These are phyloP conservation scores for western clawed frog (Xenopus tropicalis) DNA, from an alignment of 2,113 vertebrate genomes.

Conservation along the genomic window UCB_Xtro_10.0 CM004447.2:89438001-89438500, in stretches of 20 bases:
- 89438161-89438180: slow-evolving; percentile 41
- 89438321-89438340: slow-evolving; percentile 46
- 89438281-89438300: slow-evolving; percentile 55
- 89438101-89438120: slow-evolving; percentile 52
- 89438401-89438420: too few species aligned
- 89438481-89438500: too few species aligned
- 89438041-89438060: slow-evolving; percentile 22
- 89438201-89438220: slow-evolving; percentile 40
- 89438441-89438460: too few species aligned
- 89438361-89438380: slow-evolving; percentile 39
- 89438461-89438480: too few species aligned
- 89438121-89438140: slow-evolving; percentile 50
- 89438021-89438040: too few species aligned
- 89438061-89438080: slow-evolving; percentile 46
- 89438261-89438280: slow-evolving; percentile 66
- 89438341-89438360: slow-evolving; percentile 38
- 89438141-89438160: slow-evolving; percentile 45
- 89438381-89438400: slow-evolving; percentile 3
- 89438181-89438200: slow-evolving; percentile 46
- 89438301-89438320: slow-evolving; percentile 55
- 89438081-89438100: slow-evolving; percentile 53
- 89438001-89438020: too few species aligned
- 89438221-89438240: slow-evolving; percentile 53
- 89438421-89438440: too few species aligned
- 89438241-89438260: slow-evolving; percentile 49